phyloP scores from a whole-genome alignment of 2,888 invertebrate genomes.

The Netelia melanura region DNA sequence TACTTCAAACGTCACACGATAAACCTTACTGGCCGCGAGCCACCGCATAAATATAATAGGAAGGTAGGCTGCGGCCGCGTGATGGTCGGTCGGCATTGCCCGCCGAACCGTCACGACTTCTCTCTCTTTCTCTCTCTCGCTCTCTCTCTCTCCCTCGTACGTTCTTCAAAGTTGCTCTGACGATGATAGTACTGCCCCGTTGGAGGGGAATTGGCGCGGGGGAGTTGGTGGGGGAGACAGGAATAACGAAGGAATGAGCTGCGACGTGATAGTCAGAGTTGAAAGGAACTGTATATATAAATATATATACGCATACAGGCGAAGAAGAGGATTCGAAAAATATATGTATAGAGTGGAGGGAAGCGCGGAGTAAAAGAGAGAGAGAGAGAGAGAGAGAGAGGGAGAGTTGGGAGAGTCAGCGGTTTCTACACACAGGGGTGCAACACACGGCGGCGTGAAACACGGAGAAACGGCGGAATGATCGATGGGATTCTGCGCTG shows the following conservation, averaged over 20 bases:
- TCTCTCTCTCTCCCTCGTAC: conserved; percentile 28
- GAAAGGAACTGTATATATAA: conserved; percentile 39
- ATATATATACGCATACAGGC: conserved; percentile 26
- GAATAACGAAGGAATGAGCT: conserved; percentile 64
- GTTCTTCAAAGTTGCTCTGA: conserved; percentile 32
- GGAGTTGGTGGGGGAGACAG: conserved; percentile 60
- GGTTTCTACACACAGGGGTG: conserved; percentile 56
- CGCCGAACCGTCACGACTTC: conserved; percentile 82
- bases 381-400: conserved; percentile 68
- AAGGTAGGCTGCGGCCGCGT: conserved; percentile 82
- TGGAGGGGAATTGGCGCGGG: conserved; percentile 65
- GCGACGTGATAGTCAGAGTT: conserved; percentile 58
- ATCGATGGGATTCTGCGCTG: conserved; percentile 85
- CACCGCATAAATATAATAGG: conserved; percentile 84
- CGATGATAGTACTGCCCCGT: conserved; percentile 55
- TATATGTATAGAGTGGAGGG: conserved; percentile 68
- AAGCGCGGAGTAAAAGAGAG: conserved; percentile 69
- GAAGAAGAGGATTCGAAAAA: conserved; percentile 13
- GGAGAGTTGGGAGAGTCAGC: conserved; percentile 68
- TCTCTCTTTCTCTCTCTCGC: conserved; percentile 32
- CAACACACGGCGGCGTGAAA: conserved; percentile 80
- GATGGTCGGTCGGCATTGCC: conserved; percentile 84
- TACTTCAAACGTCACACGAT: conserved; percentile 67
- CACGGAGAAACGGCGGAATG: conserved; percentile 83
- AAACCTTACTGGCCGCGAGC: conserved; percentile 83